These are phyloP conservation scores for Agrotis exclamationis DNA, from an alignment of 2,888 invertebrate species.

Conservation along the genomic window DNA sequence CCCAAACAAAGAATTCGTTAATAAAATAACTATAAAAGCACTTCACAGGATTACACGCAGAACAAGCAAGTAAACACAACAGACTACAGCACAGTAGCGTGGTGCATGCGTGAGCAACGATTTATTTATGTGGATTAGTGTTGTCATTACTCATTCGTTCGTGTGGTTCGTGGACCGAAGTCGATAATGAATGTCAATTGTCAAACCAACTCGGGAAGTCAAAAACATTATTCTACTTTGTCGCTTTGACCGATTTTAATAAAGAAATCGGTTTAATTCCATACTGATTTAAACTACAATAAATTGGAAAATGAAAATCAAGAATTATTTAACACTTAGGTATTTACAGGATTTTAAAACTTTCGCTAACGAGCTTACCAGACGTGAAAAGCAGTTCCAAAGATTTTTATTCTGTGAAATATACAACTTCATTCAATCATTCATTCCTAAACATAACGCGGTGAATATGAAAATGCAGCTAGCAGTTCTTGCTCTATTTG, in stretches of 20 bases:
- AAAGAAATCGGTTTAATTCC: too few relatives aligned
- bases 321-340: too few relatives aligned
- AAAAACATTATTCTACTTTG: background rate
- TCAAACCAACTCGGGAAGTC: slow-evolving; percentile 1
- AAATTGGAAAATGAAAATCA: too few relatives aligned
- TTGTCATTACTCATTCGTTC: slow-evolving; percentile 12
- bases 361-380: background rate
- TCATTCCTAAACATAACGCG: background rate
- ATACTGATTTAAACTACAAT: too few relatives aligned
- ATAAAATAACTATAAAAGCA: slow-evolving; percentile 47
- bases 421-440: slow-evolving; percentile 9
- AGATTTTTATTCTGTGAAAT: slow-evolving; percentile 8
- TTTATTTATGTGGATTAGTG: slow-evolving; percentile 59
- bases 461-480: slow-evolving; percentile 3
- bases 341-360: background rate
- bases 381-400: too few relatives aligned
- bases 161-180: background rate
- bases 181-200: slow-evolving; percentile 19
- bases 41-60: slow-evolving; percentile 60
- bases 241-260: background rate
- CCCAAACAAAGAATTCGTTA: slow-evolving; percentile 60
- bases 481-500: background rate
- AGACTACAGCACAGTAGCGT: slow-evolving; percentile 47
- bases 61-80: slow-evolving; percentile 65
- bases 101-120: slow-evolving; percentile 60